Evolutionary conservation across 1,140 invertebrate genomes (phyloP).

Genomic region (Nomia melanderi): DNA sequence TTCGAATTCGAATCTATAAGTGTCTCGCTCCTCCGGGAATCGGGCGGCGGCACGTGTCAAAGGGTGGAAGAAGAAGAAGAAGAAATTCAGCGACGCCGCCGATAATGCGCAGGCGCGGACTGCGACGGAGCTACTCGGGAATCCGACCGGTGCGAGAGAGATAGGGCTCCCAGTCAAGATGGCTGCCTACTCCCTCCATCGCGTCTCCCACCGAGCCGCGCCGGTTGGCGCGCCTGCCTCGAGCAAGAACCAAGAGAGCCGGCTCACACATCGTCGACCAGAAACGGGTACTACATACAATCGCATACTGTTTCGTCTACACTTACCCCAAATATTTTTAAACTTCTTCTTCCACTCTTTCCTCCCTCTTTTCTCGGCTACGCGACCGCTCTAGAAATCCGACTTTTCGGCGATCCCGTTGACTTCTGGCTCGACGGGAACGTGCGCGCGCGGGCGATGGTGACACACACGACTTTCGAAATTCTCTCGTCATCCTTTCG

Average conservation of each 20-base stretch:
- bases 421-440: not conserved
- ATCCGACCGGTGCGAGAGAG: slow-evolving; percentile 29
- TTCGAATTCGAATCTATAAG: slow-evolving; percentile 64
- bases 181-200: slow-evolving; percentile 63
- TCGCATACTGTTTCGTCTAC: slow-evolving; percentile 46
- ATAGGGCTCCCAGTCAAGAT: slow-evolving; percentile 62
- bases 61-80: slow-evolving; percentile 60
- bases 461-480: slow-evolving; percentile 26
- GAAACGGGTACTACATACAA: slow-evolving; percentile 47
- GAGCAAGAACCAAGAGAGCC: slow-evolving; percentile 41
- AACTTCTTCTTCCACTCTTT: slow-evolving; percentile 34
- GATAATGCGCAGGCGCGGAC: slow-evolving; percentile 53
- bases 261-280: slow-evolving; percentile 37
- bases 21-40: slow-evolving; percentile 59
- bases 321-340: slow-evolving; percentile 63
- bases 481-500: slow-evolving; percentile 27
- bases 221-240: slow-evolving; percentile 45
- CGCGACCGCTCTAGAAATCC: not conserved
- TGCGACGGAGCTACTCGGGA: slow-evolving; percentile 33
- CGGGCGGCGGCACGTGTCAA: slow-evolving; percentile 77
- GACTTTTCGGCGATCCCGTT: slow-evolving; percentile 30
- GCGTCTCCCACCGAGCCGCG: slow-evolving; percentile 34
- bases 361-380: slow-evolving; percentile 7
- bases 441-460: too few relatives aligned
- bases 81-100: slow-evolving; percentile 44